Conservation (phyloP, 1,140 invertebrate genomes). For the Pseudachorutes palmiensis region DNA sequence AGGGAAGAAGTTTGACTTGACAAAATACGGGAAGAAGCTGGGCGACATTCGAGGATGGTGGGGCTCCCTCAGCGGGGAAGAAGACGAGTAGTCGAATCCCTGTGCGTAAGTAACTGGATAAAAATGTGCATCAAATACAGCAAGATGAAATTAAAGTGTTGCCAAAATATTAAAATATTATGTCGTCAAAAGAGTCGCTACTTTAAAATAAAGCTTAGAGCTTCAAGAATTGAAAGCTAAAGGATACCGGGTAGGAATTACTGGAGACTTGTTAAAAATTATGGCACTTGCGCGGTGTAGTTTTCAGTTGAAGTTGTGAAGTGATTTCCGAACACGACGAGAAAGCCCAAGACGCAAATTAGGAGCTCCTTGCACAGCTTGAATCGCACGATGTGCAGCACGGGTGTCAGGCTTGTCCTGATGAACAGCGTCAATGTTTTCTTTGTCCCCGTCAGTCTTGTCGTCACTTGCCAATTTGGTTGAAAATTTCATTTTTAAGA, state of each 20-base stretch:
- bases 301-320: neutral
- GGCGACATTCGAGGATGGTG: constrained; percentile 36
- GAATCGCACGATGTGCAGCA: no score
- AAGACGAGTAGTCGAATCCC: constrained; percentile 10
- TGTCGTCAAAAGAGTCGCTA: no score
- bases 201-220: no score
- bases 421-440: neutral
- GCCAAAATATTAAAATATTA: no score
- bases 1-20: constrained; percentile 2
- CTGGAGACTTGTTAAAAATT: neutral
- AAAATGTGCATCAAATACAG: neutral
- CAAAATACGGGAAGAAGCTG: constrained; percentile 20
- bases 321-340: neutral
- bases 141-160: neutral
- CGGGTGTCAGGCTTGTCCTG: no score
- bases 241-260: no score
- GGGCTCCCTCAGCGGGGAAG: constrained; percentile 18
- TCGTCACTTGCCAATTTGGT: no score
- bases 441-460: neutral
- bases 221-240: no score
- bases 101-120: constrained; percentile 5
- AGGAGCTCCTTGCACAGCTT: neutral
- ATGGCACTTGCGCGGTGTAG: neutral
- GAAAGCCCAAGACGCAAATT: neutral
- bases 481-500: no score